phyloP scores from a whole-genome alignment of 2,888 invertebrate genomes.

The Drosophila differens region DNA sequence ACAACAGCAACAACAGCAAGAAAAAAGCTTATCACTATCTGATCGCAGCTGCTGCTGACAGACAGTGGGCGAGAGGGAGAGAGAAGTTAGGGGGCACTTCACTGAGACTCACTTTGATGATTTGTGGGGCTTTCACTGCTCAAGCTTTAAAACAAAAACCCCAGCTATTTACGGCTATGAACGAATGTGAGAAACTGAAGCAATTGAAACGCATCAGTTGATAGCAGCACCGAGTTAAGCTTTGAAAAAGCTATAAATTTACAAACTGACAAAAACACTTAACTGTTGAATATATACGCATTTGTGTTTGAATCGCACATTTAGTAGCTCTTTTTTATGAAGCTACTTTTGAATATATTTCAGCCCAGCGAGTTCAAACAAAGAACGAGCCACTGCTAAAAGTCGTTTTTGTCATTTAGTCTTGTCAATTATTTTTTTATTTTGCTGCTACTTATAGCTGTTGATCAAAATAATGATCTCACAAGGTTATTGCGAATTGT shows the following conservation, averaged over 20 bases:
- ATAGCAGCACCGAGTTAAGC: neutral
- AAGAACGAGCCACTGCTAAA: neutral
- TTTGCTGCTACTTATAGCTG: neutral
- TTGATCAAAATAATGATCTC: constrained; percentile 41
- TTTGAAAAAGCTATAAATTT: neutral
- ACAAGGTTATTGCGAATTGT: constrained; percentile 38
- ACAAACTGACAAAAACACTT: neutral
- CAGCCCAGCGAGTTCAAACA: neutral
- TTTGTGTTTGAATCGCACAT: neutral
- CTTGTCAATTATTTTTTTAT: neutral
- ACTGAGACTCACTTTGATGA: constrained; percentile 10
- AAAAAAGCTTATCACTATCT: neutral
- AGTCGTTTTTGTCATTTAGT: constrained; percentile 6
- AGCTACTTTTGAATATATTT: constrained; percentile 6
- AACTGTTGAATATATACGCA: neutral
- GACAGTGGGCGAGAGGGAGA: neutral
- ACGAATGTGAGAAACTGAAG: constrained; percentile 9
- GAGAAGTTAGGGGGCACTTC: neutral
- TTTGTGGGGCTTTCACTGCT: constrained; percentile 1
- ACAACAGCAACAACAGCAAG: neutral
- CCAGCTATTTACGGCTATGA: neutral
- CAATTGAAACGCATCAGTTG: constrained; percentile 1
- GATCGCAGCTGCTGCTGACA: constrained; percentile 18
- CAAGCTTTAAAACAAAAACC: neutral
- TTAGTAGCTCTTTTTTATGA: neutral